Evolutionary conservation across 2,797 vertebrate genomes (phyloP), one percentile per base, ranked within the genome.

Genomic region (Rhinophrynus dorsalis): DNA sequence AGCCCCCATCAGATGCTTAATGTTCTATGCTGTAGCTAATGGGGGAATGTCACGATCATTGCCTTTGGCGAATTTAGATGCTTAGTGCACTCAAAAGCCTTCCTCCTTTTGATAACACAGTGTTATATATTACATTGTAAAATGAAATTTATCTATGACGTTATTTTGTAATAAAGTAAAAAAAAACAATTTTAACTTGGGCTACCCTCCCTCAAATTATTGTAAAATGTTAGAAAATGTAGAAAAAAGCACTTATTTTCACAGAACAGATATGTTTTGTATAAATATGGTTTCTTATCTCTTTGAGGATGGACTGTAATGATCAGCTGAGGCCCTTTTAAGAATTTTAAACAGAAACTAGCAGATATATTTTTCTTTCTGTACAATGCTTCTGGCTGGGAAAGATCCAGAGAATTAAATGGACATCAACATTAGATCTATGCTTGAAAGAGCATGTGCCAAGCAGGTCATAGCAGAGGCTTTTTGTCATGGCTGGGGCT

Each of bases 21-120:
- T 48, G 32, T 76, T 78, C 30, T 29, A 50, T 47, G 21, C 76
- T 78, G 68, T 74, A 74, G 80, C 80, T 59, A 13, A 30, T 62
- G 68, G 76, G 63, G 33, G 61, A 67, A 42, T 57, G 78, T 78
- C 79, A 81, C 79, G 78, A 70, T 79, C 69, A 69, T 60, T 2
- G 18, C 60, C 83, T 82, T 77, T 54, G 32, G 56, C 44, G 52
- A 74, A 71, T 9, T 52, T 58, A 74, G 80, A 77, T 75, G 75
- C 81, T 82, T 47, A 83, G 67, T 40, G 74, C 75, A 72, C 42
- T 84, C 63, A 62, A 67, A 85, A 87, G 85, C 87, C 86, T 90
- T 90, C 82, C 80, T 84, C 85, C 83, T 90, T 90, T 89, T 89
- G 87, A 89, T 90, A 89, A 86, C 67, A 81, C 79, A 77, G 75